Conservation (phyloP, 2,888 invertebrate species). For the Clunio marinus region DNA sequence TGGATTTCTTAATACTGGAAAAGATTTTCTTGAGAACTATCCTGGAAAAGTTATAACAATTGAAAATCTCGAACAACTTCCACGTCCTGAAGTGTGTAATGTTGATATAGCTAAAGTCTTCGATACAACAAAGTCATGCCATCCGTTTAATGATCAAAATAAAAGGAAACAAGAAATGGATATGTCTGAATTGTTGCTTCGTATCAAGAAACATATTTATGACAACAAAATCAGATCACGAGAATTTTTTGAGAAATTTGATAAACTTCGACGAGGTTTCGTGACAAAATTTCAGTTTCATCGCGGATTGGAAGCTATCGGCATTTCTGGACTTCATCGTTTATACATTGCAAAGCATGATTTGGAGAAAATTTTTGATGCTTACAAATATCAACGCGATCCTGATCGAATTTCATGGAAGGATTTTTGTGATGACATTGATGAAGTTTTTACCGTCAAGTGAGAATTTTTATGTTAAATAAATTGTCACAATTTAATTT, state of each 20-base stretch:
- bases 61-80: slow-evolving; percentile 64
- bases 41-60: slow-evolving; percentile 64
- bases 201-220: slow-evolving; percentile 52
- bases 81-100: slow-evolving; percentile 59
- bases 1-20: slow-evolving; percentile 52
- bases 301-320: slow-evolving; percentile 63
- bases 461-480: neutral
- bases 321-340: slow-evolving; percentile 57
- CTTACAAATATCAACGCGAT: slow-evolving; percentile 71
- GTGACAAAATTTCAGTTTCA: slow-evolving; percentile 68
- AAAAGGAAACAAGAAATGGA: slow-evolving; percentile 6
- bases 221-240: slow-evolving; percentile 62
- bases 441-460: slow-evolving; percentile 56
- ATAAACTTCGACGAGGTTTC: slow-evolving; percentile 63
- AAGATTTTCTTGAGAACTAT: slow-evolving; percentile 52
- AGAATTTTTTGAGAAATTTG: slow-evolving; percentile 70
- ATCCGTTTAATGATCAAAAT: neutral
- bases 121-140: slow-evolving; percentile 43
- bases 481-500: no score
- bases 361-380: slow-evolving; percentile 58
- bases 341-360: slow-evolving; percentile 60
- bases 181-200: slow-evolving; percentile 17
- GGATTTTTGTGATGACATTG: slow-evolving; percentile 72
- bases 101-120: slow-evolving; percentile 54
- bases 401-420: slow-evolving; percentile 66